phyloP scores from a whole-genome alignment of 2,797 vertebrate species.

The Enteromius fasciolatus region DNA sequence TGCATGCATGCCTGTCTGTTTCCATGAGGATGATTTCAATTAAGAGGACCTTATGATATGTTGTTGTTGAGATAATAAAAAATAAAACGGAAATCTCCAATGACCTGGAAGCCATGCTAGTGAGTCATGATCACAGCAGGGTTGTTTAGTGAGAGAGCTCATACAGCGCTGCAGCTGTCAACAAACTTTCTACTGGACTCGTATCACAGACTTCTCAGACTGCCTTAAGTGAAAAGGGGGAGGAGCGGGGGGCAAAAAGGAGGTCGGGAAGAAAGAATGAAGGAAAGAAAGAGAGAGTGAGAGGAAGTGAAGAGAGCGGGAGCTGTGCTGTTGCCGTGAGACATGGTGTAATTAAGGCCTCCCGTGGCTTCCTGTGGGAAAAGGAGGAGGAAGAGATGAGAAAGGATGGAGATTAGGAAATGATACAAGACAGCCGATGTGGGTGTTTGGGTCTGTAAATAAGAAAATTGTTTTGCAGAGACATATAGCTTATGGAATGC shows the following conservation, averaged over 20 bases:
- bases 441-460: slow-evolving; percentile 31
- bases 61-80: slow-evolving; percentile 15
- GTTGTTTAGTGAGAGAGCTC: slow-evolving; percentile 28
- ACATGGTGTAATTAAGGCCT: slow-evolving; percentile 72
- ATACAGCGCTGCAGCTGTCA: slow-evolving; percentile 37
- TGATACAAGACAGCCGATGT: slow-evolving; percentile 13
- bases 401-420: slow-evolving; percentile 36
- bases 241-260: not conserved
- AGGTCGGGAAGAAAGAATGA: slow-evolving; percentile 48
- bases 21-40: not conserved
- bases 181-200: slow-evolving; percentile 48
- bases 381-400: slow-evolving; percentile 52
- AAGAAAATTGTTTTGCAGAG: slow-evolving; percentile 3
- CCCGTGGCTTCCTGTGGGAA: slow-evolving; percentile 69
- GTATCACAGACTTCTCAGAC: slow-evolving; percentile 20
- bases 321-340: slow-evolving; percentile 69
- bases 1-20: not conserved
- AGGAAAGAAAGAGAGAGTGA: slow-evolving; percentile 5
- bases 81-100: slow-evolving; percentile 16
- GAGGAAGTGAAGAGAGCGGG: slow-evolving; percentile 20
- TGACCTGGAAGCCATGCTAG: slow-evolving; percentile 31
- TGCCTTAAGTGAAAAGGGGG: slow-evolving; percentile 31
- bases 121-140: slow-evolving; percentile 33
- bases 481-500: slow-evolving; percentile 9
- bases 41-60: not conserved